These are phyloP conservation scores for Ditula angustiorana DNA, from an alignment of 2,888 invertebrate species.

Conservation along the genomic window DNA sequence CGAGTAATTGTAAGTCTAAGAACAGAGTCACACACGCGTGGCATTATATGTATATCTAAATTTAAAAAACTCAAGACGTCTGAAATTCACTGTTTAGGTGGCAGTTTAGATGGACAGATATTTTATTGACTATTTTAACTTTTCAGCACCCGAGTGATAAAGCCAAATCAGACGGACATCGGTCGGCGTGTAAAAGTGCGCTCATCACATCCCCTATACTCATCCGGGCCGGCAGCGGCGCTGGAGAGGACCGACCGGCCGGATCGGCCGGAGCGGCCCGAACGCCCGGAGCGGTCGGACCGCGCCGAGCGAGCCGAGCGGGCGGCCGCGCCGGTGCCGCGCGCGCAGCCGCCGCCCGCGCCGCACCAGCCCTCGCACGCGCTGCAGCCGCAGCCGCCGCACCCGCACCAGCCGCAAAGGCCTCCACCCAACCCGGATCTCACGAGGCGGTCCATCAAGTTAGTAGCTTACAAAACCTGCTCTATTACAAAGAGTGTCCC, in stretches of 20 bases:
- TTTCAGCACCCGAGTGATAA: constrained; percentile 96
- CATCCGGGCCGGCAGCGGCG: constrained; percentile 64
- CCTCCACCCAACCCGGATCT: constrained; percentile 88
- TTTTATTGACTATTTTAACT: neutral
- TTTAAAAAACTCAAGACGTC: neutral
- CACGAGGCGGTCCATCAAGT: constrained; percentile 90
- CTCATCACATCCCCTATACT: constrained; percentile 69
- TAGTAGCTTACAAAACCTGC: constrained; percentile 61
- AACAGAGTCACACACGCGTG: neutral
- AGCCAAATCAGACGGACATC: constrained; percentile 95
- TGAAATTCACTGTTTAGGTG: neutral
- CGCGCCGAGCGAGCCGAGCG: constrained; percentile 58
- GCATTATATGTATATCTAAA: neutral
- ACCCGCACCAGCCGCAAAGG: constrained; percentile 76
- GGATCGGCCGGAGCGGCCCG: constrained; percentile 56
- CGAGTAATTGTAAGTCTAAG: constrained; percentile 8
- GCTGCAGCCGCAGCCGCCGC: constrained; percentile 70
- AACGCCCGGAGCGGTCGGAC: constrained; percentile 52
- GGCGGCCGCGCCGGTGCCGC: constrained; percentile 46
- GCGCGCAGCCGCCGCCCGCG: constrained; percentile 56
- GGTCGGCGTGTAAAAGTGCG: constrained; percentile 94
- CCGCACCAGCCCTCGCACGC: constrained; percentile 65
- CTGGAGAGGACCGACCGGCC: constrained; percentile 54
- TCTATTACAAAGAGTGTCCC: too few relatives aligned
- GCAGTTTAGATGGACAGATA: neutral